Base-by-base conservation (phyloP, 2,888 invertebrate species). In the Eustalomyia histrio region DNA sequence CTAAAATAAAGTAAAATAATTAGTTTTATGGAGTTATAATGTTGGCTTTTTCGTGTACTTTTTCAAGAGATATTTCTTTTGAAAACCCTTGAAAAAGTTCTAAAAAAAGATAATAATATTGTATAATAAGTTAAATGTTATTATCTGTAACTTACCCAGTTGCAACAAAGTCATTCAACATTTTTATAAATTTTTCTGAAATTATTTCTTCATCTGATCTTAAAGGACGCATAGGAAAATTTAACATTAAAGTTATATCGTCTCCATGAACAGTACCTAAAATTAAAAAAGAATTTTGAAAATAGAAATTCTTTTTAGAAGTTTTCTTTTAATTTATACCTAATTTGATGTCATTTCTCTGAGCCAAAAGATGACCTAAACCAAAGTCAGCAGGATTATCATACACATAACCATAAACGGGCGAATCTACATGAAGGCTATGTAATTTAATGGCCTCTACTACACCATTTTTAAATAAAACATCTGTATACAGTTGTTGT, bases 351-450 rank as follows among this genome's bases (percentile, higher is more conserved):
- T 91, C 90, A 0, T 90, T 88, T 17, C 92, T 92, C 0, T 87
- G 84, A 1, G 93, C 91, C 88, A 93, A 90, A 4, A 89, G 2
- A 71, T 92, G 90, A 7, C 93, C 92, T 14, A 93, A 86, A 84
- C 94, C 94, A 79, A 89, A 87, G 24, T 89, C 89, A 0, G 93
- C 93, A 67, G 93, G 91, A 88, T 92, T 93, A 1, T 92, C 88
- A 87, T 93, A 95, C 24, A 92, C 91, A 87, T 94, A 94, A 83
- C 93, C 91, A 89, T 93, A 94, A 8, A 93, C 92, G 0, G 94
- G 93, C 74, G 92, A 92, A 7, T 92, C 57, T 92, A 60, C 69
- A 52, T 55, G 67, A 9, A 72, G 50, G 0, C 93, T 92, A 86
- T 94, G 94, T 50, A 93, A 84, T 85, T 92, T 92, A 0, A 93